These are phyloP conservation scores for Andrena bucephala DNA, from an alignment of 2,888 invertebrate genomes.

Conservation along the genomic window DNA sequence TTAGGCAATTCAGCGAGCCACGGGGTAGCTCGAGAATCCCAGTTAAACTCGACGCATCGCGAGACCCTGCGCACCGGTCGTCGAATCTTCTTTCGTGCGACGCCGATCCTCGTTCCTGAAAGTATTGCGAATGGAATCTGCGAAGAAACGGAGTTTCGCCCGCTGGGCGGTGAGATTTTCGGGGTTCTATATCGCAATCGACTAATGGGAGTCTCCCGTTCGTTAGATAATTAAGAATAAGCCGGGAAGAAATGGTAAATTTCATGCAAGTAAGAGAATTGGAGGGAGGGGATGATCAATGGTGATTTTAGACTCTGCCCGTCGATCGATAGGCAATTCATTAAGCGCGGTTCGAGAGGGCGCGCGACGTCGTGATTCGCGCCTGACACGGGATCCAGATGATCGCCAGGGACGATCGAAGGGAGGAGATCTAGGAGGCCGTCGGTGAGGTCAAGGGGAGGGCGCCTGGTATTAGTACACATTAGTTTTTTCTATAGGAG, in stretches of 20 bases:
- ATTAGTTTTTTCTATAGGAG: conserved; percentile 80
- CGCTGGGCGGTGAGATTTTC: too few species aligned
- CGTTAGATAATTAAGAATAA: not conserved
- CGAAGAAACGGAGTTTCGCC: too few species aligned
- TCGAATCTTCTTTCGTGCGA: not conserved
- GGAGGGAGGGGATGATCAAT: not conserved
- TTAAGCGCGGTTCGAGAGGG: not conserved
- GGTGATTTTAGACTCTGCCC: conserved; percentile 25
- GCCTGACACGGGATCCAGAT: not conserved
- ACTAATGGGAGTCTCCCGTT: too few species aligned
- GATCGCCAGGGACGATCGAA: conserved; percentile 14
- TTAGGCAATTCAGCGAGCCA: conserved; percentile 6
- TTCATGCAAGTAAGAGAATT: not conserved
- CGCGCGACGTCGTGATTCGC: not conserved
- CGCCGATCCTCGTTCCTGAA: not conserved
- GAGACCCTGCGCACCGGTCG: too few species aligned
- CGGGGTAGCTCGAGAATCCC: too few species aligned
- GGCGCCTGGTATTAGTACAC: conserved; percentile 84
- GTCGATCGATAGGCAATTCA: conserved; percentile 33
- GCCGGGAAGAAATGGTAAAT: not conserved
- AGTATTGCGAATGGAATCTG: too few species aligned
- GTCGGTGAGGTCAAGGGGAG: conserved; percentile 78
- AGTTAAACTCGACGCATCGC: too few species aligned
- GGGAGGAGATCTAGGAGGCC: conserved; percentile 58
- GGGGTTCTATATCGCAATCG: too few species aligned